Conservation (phyloP, 2,113 vertebrate species). For the Oplegnathus fasciatus region DNA sequence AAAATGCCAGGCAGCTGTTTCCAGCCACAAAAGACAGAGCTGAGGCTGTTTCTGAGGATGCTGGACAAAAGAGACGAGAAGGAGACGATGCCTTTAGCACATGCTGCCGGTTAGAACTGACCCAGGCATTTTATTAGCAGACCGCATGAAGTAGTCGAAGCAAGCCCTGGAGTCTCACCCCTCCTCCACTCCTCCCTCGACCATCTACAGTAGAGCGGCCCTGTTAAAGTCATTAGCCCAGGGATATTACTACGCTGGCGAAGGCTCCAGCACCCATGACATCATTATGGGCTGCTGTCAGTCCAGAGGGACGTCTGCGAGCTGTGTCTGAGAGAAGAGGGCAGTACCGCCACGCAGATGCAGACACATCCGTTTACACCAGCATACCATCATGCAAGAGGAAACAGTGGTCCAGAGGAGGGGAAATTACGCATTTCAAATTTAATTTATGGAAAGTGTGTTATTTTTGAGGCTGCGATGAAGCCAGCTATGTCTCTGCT, state of each 20-base stretch:
- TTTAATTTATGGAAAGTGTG: slow-evolving; percentile 54
- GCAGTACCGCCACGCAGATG: slow-evolving; percentile 39
- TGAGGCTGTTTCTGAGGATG: slow-evolving; percentile 54
- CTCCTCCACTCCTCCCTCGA: slow-evolving; percentile 50
- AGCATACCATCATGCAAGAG: slow-evolving; percentile 53
- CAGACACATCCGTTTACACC: slow-evolving; percentile 51
- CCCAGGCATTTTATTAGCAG: slow-evolving; percentile 75
- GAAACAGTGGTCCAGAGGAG: slow-evolving; percentile 47
- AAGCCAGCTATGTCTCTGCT: slow-evolving; percentile 27
- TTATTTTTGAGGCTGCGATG: slow-evolving; percentile 29
- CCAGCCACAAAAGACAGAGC: slow-evolving; percentile 67
- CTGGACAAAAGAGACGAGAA: slow-evolving; percentile 56
- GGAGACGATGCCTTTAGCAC: slow-evolving; percentile 75
- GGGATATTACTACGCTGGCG: slow-evolving; percentile 72
- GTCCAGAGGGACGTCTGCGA: slow-evolving; percentile 71
- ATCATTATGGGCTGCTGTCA: slow-evolving; percentile 79
- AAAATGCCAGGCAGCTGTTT: slow-evolving; percentile 75
- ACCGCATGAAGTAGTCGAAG: slow-evolving; percentile 72
- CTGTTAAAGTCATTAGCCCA: slow-evolving; percentile 81
- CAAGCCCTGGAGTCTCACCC: slow-evolving; percentile 69
- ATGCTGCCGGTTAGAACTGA: slow-evolving; percentile 69
- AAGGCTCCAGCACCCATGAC: slow-evolving; percentile 76
- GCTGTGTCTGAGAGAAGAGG: slow-evolving; percentile 61
- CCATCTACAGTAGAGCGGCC: slow-evolving; percentile 60
- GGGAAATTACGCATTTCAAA: slow-evolving; percentile 52